Conservation (phyloP, 1,140 invertebrate species). For the Hestina assimilis region DNA sequence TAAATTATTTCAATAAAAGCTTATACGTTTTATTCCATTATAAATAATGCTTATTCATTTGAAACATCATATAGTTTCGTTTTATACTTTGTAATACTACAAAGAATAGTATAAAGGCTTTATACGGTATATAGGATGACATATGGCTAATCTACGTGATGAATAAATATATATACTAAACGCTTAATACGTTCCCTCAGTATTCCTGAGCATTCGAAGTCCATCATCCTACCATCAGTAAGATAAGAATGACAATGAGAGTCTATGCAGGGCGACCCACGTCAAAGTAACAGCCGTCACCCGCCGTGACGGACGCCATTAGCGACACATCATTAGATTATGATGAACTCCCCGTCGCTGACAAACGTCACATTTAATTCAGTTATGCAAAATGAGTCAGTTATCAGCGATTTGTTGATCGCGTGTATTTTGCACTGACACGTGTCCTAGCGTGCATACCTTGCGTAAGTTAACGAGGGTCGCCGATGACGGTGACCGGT, state of each 20-base stretch:
- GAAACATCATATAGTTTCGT: no score
- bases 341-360: not conserved
- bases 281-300: not conserved
- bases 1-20: not conserved
- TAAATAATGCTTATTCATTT: no score
- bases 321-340: conserved; percentile 3
- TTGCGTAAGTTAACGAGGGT: conserved; percentile 1
- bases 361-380: not conserved
- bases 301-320: not conserved
- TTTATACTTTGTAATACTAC: no score
- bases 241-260: not conserved
- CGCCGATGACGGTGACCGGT: conserved; percentile 2
- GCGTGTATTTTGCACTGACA: not conserved
- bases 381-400: not conserved
- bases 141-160: no score
- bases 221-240: not conserved
- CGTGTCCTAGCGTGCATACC: not conserved
- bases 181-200: no score
- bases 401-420: conserved; percentile 1
- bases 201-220: no score
- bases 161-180: no score
- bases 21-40: no score
- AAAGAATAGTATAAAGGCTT: no score
- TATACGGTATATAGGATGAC: no score
- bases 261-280: not conserved